These are phyloP conservation scores for Myrmophylax atrothorax DNA, from an alignment of 2,113 vertebrate genomes.

Conservation along the genomic window DNA sequence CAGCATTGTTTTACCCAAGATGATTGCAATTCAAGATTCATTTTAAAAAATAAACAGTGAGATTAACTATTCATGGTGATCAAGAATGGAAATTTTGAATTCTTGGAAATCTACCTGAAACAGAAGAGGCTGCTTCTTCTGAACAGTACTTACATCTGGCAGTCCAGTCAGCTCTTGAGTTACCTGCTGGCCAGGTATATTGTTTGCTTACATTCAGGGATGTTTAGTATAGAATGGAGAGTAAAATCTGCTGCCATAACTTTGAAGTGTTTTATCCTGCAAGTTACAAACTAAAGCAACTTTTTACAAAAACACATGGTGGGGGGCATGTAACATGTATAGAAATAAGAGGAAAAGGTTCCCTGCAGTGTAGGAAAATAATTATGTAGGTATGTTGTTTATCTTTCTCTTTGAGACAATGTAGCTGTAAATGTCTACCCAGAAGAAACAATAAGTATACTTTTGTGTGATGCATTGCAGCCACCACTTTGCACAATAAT, in stretches of 20 bases:
- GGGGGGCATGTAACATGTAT: background rate
- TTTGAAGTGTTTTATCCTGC: background rate
- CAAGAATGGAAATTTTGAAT: background rate
- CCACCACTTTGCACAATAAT: background rate
- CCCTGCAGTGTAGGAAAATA: background rate
- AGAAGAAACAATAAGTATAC: background rate
- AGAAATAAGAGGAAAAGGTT: background rate
- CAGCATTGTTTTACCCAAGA: background rate
- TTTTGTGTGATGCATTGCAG: background rate
- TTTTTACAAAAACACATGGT: background rate
- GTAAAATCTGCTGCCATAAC: background rate
- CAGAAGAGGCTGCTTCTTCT: background rate
- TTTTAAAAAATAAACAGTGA: no score
- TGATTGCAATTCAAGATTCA: background rate
- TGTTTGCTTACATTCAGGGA: background rate
- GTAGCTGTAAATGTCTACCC: background rate
- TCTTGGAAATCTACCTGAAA: background rate
- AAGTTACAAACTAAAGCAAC: background rate
- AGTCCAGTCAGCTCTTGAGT: background rate
- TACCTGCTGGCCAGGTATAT: background rate
- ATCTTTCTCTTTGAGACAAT: background rate
- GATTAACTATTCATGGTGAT: background rate
- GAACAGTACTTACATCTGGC: background rate
- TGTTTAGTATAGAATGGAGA: background rate
- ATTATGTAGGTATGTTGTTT: background rate